A percentile compares a stretch with the other conserved stretches of the same genome.
Evolutionary conservation across 2,797 vertebrate species (phyloP).

Genomic region (Neomorphus geoffroyi): DNA sequence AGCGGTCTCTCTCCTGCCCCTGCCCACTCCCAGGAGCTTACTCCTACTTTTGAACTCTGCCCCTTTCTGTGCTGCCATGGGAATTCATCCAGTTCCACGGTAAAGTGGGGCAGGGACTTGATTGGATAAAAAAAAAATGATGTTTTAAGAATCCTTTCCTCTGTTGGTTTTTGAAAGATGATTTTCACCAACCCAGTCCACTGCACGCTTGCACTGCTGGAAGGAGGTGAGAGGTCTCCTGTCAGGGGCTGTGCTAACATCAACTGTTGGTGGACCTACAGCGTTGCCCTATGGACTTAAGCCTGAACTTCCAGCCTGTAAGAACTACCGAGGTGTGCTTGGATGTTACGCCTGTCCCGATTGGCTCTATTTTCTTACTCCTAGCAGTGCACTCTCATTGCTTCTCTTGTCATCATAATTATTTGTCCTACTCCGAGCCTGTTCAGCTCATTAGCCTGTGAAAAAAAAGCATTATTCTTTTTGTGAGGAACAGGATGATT

Average conservation of each 20-base stretch:
- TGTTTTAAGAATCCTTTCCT: background rate
- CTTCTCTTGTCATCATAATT: background rate
- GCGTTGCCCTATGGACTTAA: background rate
- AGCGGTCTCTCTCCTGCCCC: background rate
- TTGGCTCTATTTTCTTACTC: background rate
- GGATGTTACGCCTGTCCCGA: background rate
- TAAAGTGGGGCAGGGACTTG: background rate
- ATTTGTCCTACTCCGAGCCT: background rate
- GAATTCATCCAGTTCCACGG: background rate
- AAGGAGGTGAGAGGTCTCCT: background rate
- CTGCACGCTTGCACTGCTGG: background rate
- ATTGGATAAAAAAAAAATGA: background rate
- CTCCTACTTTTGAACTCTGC: conserved; percentile 47
- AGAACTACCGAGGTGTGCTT: background rate
- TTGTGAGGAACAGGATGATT: background rate
- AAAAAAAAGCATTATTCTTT: background rate
- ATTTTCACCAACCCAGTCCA: background rate
- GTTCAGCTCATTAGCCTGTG: background rate
- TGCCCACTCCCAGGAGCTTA: conserved; percentile 51
- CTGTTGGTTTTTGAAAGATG: background rate
- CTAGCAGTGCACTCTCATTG: background rate
- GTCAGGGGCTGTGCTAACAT: background rate
- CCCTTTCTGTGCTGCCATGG: background rate
- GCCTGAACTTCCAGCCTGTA: background rate
- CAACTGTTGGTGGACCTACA: background rate